Evolutionary conservation across 2,113 vertebrate species (phyloP).

Genomic region (Peromyscus polionotus): DNA sequence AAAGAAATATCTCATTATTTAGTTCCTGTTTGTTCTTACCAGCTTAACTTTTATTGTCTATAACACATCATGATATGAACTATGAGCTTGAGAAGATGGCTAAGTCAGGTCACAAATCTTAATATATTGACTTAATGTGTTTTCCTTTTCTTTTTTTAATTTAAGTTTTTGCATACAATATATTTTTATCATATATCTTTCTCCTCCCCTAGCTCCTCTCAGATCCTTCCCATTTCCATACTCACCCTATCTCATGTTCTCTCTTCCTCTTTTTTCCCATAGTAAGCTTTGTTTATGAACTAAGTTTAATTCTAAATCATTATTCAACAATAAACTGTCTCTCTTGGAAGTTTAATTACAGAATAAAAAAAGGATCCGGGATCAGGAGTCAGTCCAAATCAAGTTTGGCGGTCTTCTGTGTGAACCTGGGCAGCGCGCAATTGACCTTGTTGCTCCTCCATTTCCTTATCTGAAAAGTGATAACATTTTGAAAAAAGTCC

Average conservation of each 20-base stretch:
- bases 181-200: background rate
- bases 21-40: background rate
- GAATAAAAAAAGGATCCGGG: background rate
- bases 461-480: slow-evolving; percentile 11
- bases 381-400: background rate
- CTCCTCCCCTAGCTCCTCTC: background rate
- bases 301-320: background rate
- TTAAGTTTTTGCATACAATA: background rate
- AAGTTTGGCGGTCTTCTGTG: background rate
- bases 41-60: background rate
- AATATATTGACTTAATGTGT: background rate
- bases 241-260: background rate
- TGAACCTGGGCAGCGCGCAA: background rate
- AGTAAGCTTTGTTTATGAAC: background rate
- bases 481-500: background rate
- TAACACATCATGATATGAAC: background rate
- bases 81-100: background rate
- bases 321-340: background rate
- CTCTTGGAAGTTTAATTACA: background rate
- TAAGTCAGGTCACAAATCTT: background rate
- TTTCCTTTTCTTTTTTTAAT: background rate
- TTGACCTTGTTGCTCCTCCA: background rate
- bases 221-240: background rate
- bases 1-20: background rate
- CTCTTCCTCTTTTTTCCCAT: background rate